Conservation (phyloP, 2,888 invertebrate genomes). For the Eupithecia exiguata region DNA sequence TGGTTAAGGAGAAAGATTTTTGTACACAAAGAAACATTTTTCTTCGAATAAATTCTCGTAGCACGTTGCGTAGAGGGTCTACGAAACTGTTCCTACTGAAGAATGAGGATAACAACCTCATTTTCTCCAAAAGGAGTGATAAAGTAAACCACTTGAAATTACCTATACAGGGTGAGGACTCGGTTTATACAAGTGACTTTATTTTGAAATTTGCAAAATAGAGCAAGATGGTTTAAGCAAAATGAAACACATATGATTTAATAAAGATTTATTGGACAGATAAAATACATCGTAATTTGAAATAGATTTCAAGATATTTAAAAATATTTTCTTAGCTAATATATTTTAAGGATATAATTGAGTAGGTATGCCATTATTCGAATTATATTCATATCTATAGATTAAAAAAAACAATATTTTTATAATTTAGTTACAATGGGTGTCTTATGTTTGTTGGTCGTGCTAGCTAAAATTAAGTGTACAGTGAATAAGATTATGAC, state of each 20-base stretch:
- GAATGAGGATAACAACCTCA: constrained; percentile 3
- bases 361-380: neutral
- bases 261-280: constrained; percentile 82
- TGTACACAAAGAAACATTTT: neutral
- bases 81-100: constrained; percentile 3
- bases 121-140: constrained; percentile 9
- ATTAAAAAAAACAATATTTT: neutral
- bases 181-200: neutral
- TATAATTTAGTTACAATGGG: neutral
- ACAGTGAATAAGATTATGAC: neutral
- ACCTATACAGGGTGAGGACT: neutral
- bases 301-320: constrained; percentile 48
- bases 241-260: constrained; percentile 36
- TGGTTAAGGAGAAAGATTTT: neutral
- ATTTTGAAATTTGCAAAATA: neutral
- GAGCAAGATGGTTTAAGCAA: too few relatives aligned
- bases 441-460: neutral
- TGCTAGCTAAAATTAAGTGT: neutral
- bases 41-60: neutral
- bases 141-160: neutral
- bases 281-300: constrained; percentile 44
- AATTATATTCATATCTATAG: neutral
- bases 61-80: constrained; percentile 6
- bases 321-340: constrained; percentile 19
- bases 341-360: neutral